These are phyloP conservation scores for Eupeodes luniger DNA, from an alignment of 2,888 invertebrate species.

Conservation along the genomic window DNA sequence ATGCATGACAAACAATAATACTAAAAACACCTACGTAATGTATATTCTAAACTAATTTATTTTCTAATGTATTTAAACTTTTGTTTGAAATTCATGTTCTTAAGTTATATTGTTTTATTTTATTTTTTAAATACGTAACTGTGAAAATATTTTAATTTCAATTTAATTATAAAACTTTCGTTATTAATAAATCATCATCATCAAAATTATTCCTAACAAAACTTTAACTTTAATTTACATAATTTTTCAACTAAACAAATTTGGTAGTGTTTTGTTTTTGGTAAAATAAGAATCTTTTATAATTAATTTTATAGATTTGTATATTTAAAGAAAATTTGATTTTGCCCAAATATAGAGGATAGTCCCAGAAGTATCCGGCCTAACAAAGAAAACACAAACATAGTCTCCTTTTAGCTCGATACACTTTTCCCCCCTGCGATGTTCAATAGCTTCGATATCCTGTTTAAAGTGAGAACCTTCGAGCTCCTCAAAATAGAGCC, in stretches of 20 bases:
- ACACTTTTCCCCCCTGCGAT: too few species aligned
- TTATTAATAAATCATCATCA: constrained; percentile 63
- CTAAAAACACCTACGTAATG: background rate
- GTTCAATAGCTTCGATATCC: too few species aligned
- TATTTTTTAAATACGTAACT: background rate
- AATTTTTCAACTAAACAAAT: background rate
- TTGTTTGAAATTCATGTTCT: background rate
- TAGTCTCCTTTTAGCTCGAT: too few species aligned
- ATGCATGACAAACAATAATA: constrained; percentile 61
- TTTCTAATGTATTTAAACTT: background rate
- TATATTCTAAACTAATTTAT: background rate
- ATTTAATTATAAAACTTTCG: constrained; percentile 12
- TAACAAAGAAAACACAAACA: too few species aligned
- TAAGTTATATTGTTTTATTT: constrained; percentile 4
- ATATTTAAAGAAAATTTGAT: too few species aligned
- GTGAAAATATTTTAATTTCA: background rate
- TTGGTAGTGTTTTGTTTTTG: constrained; percentile 1
- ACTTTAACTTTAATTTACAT: background rate
- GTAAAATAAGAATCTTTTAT: background rate
- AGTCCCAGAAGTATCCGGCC: too few species aligned
- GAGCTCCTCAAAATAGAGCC: too few species aligned
- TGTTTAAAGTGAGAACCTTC: too few species aligned
- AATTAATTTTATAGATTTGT: background rate
- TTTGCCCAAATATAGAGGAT: too few species aligned
- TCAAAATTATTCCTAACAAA: constrained; percentile 34